Evolutionary conservation across 2,113 vertebrate genomes (phyloP), one percentile per base, ranked within the genome.

Genomic region (Hepsetus odoe): DNA sequence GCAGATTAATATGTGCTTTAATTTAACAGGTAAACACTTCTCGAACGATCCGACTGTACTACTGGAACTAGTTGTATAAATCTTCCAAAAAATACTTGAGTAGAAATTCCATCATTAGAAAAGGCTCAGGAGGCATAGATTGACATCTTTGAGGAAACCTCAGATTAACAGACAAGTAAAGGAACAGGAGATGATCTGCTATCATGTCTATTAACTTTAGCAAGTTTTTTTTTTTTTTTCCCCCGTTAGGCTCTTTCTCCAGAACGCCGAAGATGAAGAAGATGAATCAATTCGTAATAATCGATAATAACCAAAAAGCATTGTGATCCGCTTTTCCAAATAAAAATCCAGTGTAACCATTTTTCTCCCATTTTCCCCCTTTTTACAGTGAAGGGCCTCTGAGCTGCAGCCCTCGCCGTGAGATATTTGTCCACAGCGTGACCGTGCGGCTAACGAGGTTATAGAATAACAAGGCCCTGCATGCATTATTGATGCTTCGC

Each of bases 341-440:
- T n/a, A n/a, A 85, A 89, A 90, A 91, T 89, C 90, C 88, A 49
- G 84, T 82, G 85, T 88, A 91, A 89, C 89, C 85, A 89, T 88
- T 90, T 75, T 4, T 8, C 9, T 22, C 2, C 1, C 12, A 44
- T 51, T 61, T 62, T 70, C 71, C 62, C 49, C 16, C 42, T 49
- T 71, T 38, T 26, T 77, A 88, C 90, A 90, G 89, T 86, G 85
- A 84, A 74, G 83, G 88, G 88, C 88, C 85, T 86, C 87, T 86
- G 88, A 90, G 89, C 83, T 90, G 83, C 87, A 90, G 80, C 89
- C 89, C 89, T 89, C 80, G 90, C 92, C 94, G 94, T 91, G 95
- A 96, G 95, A 93, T 96, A 96, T 95, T 95, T 95, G 94, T 95
- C 94, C 93, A 95, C 94, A 94, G 93, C 93, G 92, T 93, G 94